These are phyloP conservation scores for Petrocephalus microphthalmus DNA, from an alignment of 2,113 vertebrate species.

Conservation along the genomic window DNA sequence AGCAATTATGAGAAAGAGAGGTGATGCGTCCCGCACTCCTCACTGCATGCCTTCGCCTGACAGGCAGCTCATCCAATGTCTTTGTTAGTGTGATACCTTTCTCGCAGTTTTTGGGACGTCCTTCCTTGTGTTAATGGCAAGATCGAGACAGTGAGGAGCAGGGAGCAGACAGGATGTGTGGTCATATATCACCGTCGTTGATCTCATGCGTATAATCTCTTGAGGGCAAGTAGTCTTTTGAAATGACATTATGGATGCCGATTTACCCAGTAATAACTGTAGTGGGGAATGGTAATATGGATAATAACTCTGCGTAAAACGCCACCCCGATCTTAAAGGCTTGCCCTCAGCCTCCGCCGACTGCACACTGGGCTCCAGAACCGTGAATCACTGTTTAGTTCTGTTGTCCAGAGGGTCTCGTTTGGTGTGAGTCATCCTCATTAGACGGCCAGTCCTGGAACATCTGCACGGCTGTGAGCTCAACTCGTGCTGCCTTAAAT, in stretches of 20 bases:
- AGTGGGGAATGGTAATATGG: background rate
- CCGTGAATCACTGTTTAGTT: slow-evolving; percentile 54
- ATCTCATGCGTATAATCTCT: background rate
- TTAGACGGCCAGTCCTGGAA: slow-evolving; percentile 64
- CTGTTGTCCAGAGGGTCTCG: slow-evolving; percentile 50
- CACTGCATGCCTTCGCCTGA: background rate
- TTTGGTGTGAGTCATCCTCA: slow-evolving; percentile 70
- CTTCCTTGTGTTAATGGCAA: background rate
- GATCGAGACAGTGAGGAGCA: background rate
- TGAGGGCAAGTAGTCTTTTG: background rate
- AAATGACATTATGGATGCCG: background rate
- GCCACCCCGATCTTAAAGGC: slow-evolving; percentile 22
- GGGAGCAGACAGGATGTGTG: background rate
- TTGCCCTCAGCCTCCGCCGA: slow-evolving; percentile 39
- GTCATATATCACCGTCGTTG: background rate
- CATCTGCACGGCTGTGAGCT: slow-evolving; percentile 56
- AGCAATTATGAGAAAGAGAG: background rate
- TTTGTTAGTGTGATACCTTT: background rate
- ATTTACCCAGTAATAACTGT: background rate
- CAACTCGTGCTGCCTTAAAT: slow-evolving; percentile 48
- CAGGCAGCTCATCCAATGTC: background rate
- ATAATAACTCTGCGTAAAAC: slow-evolving; percentile 21
- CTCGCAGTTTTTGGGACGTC: background rate
- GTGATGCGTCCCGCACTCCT: background rate
- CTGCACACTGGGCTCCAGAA: slow-evolving; percentile 47